These are phyloP conservation scores for Bubalus kerabau DNA, from an alignment of 2,113 vertebrate species.

Conservation along the genomic window DNA sequence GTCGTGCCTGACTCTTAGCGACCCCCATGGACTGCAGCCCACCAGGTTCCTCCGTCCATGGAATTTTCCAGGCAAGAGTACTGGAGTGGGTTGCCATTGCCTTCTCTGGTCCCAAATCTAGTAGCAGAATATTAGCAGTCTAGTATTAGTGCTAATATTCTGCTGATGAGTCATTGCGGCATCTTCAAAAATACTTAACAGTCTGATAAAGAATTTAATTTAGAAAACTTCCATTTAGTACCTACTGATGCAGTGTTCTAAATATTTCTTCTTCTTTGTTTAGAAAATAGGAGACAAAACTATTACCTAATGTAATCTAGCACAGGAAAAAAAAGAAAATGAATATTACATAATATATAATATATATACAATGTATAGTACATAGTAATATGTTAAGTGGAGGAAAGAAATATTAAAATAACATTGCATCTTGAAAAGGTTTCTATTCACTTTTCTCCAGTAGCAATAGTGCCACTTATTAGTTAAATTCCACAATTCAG, in stretches of 20 bases:
- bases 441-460: not conserved
- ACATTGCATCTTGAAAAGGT: not conserved
- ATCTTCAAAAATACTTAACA: not conserved
- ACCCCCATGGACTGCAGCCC: too few relatives aligned
- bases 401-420: not conserved
- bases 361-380: not conserved
- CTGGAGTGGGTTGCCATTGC: too few relatives aligned
- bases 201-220: not conserved
- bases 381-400: not conserved
- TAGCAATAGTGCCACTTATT: not conserved
- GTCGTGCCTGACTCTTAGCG: too few relatives aligned
- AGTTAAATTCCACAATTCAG: not conserved
- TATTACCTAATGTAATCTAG: not conserved
- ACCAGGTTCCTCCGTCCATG: too few relatives aligned
- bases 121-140: not conserved
- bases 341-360: not conserved
- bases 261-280: not conserved
- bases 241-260: not conserved
- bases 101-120: not conserved
- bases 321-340: not conserved
- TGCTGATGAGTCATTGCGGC: not conserved
- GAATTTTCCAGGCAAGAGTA: too few relatives aligned
- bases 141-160: not conserved
- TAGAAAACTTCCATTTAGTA: not conserved
- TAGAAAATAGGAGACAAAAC: not conserved